Percentiles rank a stretch among this genome's conserved stretches.
These are phyloP conservation scores for Oncorhynchus nerka DNA, from an alignment of 2,113 vertebrate species.

Conservation along the genomic window DNA sequence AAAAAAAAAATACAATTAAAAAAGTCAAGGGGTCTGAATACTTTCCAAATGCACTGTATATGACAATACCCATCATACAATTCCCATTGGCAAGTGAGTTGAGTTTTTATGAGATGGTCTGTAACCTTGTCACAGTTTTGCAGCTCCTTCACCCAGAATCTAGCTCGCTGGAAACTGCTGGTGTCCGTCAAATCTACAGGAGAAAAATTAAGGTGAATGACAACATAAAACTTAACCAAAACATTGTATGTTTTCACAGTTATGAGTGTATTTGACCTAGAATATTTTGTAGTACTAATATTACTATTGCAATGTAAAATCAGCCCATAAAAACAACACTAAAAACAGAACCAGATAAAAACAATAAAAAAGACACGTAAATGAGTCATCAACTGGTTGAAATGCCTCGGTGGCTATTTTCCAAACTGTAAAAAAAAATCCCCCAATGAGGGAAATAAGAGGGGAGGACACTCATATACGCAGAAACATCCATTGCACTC, in stretches of 20 bases:
- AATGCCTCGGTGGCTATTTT: slow-evolving; percentile 25
- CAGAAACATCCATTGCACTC: neutral
- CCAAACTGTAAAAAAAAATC: slow-evolving; percentile 8
- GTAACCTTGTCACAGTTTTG: slow-evolving; percentile 91
- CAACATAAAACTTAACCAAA: neutral
- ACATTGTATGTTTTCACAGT: neutral
- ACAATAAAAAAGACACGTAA: neutral
- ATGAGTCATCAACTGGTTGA: slow-evolving; percentile 17
- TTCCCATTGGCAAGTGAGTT: too few species aligned
- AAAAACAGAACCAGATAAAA: slow-evolving; percentile 1
- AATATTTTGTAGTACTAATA: too few species aligned
- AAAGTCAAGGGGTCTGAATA: too few species aligned
- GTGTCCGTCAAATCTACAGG: slow-evolving; percentile 87
- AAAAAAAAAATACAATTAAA: too few species aligned
- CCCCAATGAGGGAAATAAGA: neutral
- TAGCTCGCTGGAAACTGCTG: slow-evolving; percentile 91
- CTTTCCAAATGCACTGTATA: too few species aligned
- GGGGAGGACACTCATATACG: neutral
- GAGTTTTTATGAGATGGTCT: neutral
- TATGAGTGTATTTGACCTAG: neutral
- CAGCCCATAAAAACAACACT: neutral
- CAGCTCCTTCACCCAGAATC: slow-evolving; percentile 97
- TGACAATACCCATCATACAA: too few species aligned
- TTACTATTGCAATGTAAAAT: too few species aligned
- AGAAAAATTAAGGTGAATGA: neutral